These are phyloP conservation scores for Nasua narica DNA, from an alignment of 2,797 vertebrate species.

Conservation along the genomic window DNA sequence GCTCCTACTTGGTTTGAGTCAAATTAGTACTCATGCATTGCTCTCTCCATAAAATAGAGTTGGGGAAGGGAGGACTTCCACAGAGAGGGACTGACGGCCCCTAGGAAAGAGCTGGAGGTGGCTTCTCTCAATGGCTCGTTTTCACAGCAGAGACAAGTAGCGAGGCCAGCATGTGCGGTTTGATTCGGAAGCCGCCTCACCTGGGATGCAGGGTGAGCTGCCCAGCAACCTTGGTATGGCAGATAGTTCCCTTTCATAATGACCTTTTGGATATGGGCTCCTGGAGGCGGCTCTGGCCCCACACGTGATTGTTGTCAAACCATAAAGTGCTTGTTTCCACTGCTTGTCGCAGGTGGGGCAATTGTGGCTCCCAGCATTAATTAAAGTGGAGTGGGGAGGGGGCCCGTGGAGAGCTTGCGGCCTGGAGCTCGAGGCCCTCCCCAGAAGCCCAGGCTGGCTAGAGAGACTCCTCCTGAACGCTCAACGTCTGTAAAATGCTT, in stretches of 20 bases:
- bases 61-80: neutral
- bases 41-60: neutral
- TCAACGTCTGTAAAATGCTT: accelerated
- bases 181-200: neutral
- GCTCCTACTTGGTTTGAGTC: neutral
- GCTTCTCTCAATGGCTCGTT: neutral
- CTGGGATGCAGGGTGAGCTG: neutral
- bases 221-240: neutral
- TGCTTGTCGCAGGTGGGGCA: neutral
- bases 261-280: neutral
- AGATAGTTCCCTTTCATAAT: neutral
- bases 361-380: neutral
- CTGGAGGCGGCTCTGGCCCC: neutral
- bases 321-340: neutral
- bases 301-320: neutral
- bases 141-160: neutral
- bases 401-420: neutral
- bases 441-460: neutral
- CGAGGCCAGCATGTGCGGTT: neutral
- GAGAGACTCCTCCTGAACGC: neutral
- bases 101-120: neutral
- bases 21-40: neutral
- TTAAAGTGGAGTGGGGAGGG: neutral
- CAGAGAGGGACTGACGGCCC: neutral
- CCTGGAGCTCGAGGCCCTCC: neutral